A percentile compares a stretch with the other conserved stretches of the same genome.
Conservation (phyloP, 1,140 invertebrate genomes). For the Drosophila sucinea region DNA sequence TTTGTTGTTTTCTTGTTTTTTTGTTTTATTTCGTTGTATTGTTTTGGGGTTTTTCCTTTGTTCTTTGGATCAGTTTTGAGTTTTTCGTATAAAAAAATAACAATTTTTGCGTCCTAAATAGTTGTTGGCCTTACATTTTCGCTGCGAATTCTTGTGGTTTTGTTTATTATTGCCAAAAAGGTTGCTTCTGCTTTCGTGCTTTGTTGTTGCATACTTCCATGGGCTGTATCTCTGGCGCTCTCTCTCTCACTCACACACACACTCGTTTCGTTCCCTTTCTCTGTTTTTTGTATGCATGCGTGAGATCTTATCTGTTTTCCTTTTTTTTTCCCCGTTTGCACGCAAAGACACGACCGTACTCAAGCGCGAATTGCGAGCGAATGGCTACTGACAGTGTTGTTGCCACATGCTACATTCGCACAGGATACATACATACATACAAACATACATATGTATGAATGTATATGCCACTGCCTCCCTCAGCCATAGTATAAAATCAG, state of each 20-base stretch:
- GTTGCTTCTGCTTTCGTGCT: constrained; percentile 33
- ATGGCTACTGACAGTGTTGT: constrained; percentile 31
- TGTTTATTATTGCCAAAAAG: constrained; percentile 34
- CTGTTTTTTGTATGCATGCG: constrained; percentile 10
- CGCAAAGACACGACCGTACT: constrained; percentile 65
- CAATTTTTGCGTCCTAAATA: neutral
- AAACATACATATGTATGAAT: too few relatives aligned
- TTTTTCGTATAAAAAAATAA: constrained; percentile 27
- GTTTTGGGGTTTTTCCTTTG: constrained; percentile 11
- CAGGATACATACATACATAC: constrained; percentile 5
- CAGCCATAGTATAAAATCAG: too few relatives aligned
- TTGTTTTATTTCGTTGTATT: constrained; percentile 39
- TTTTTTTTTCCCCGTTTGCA: constrained; percentile 49
- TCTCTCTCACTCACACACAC: neutral
- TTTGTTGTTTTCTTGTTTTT: neutral
- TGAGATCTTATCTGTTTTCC: constrained; percentile 24
- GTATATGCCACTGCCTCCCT: too few relatives aligned
- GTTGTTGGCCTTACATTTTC: constrained; percentile 11
- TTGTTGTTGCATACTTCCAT: constrained; percentile 45
- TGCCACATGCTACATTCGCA: neutral
- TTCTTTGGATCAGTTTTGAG: constrained; percentile 7
- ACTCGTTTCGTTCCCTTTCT: neutral
- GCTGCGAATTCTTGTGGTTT: constrained; percentile 20
- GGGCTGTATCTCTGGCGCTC: constrained; percentile 29
- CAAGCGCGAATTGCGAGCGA: constrained; percentile 72